These are phyloP conservation scores for Bombyx huttoni DNA, from an alignment of 2,888 invertebrate species.

Conservation along the genomic window DNA sequence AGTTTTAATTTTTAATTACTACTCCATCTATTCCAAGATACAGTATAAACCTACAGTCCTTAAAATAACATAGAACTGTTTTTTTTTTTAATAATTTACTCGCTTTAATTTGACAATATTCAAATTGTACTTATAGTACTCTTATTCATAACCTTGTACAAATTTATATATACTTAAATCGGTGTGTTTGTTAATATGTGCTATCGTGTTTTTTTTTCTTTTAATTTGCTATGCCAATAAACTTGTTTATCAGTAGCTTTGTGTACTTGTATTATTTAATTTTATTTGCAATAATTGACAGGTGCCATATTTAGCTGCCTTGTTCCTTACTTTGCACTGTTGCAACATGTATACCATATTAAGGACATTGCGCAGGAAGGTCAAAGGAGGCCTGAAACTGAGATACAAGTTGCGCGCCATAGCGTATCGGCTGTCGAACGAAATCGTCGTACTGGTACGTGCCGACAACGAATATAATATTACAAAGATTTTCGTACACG, in stretches of 20 bases:
- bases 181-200: background rate
- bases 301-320: conserved; percentile 84
- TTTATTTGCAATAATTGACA: conserved; percentile 53
- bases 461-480: conserved; percentile 8
- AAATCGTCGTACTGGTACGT: conserved; percentile 60
- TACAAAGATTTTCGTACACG: too few species aligned
- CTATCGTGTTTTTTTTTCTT: background rate
- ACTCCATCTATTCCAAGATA: background rate
- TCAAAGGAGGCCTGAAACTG: conserved; percentile 70
- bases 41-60: background rate
- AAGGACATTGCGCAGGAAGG: conserved; percentile 90
- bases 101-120: too few species aligned
- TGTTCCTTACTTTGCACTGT: conserved; percentile 89
- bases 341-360: conserved; percentile 92
- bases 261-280: conserved; percentile 26
- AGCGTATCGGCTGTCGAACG: conserved; percentile 60
- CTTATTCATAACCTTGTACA: background rate
- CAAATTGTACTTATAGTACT: too few species aligned
- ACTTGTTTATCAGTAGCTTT: conserved; percentile 43
- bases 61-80: too few species aligned
- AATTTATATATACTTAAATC: background rate
- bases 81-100: too few species aligned
- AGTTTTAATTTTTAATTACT: background rate
- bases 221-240: conserved; percentile 40
- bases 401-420: conserved; percentile 73